Percentiles rank a stretch among this genome's conserved stretches.
Conservation (phyloP, 2,797 vertebrate species). For the Toxotes lorentzi region DNA sequence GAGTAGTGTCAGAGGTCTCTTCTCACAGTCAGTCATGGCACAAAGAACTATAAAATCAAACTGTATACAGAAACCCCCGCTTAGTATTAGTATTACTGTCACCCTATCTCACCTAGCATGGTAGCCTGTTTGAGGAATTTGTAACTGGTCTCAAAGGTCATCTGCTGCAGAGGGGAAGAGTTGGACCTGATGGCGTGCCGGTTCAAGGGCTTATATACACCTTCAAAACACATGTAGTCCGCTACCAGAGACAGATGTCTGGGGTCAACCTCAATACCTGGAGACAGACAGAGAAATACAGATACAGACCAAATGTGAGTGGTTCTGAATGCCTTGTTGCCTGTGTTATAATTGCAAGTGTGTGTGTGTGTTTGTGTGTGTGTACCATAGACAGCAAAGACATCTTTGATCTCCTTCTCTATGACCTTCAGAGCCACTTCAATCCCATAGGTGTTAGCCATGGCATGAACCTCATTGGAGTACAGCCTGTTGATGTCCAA, state of each 20-base stretch:
- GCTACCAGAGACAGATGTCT: constrained; percentile 96
- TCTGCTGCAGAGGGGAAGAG: constrained; percentile 97
- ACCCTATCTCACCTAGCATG: constrained; percentile 88
- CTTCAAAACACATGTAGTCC: constrained; percentile 99
- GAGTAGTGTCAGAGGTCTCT: not conserved
- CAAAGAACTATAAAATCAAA: not conserved
- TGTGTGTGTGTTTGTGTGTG: constrained; percentile 24
- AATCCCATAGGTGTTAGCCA: constrained; percentile 94
- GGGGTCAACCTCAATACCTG: constrained; percentile 95
- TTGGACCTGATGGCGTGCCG: constrained; percentile 92
- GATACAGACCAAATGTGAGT: not conserved
- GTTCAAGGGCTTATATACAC: constrained; percentile 94
- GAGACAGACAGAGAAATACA: constrained; percentile 8
- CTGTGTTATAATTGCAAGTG: not conserved
- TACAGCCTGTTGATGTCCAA: constrained; percentile 92
- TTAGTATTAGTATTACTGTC: not conserved
- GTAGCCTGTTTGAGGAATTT: constrained; percentile 97
- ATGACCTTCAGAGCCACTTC: constrained; percentile 95
- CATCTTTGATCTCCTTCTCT: constrained; percentile 98
- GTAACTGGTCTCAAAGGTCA: constrained; percentile 98
- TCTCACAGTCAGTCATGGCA: not conserved
- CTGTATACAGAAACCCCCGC: not conserved
- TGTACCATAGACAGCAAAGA: constrained; percentile 97
- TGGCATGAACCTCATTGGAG: constrained; percentile 94
- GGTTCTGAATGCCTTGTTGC: too few relatives aligned